Percentiles rank a stretch among this genome's conserved stretches.
phyloP scores from a whole-genome alignment of 1,140 invertebrate species.

The Cotesia vestalis region DNA sequence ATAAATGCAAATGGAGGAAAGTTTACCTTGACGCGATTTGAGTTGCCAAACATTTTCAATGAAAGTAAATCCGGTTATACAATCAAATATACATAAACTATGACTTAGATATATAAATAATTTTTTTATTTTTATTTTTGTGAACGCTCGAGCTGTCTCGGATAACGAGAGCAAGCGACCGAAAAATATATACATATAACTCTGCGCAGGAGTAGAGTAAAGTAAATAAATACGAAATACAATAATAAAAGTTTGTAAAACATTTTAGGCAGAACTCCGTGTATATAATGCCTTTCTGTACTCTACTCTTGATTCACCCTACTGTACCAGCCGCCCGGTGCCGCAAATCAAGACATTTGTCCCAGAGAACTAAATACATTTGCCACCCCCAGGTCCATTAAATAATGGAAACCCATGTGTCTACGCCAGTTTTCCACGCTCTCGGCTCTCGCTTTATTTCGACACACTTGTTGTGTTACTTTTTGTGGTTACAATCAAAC shows the following conservation, averaged over 20 bases:
- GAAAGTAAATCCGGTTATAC: too few relatives aligned
- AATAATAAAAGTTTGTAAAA: conserved; percentile 51
- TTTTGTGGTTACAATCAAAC: too few relatives aligned
- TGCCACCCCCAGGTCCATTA: conserved; percentile 42
- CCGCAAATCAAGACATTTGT: conserved; percentile 62
- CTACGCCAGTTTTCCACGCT: neutral
- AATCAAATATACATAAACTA: too few relatives aligned
- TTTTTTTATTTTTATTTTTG: neutral
- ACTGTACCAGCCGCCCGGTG: conserved; percentile 18
- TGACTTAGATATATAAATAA: too few relatives aligned
- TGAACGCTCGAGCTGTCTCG: conserved; percentile 9
- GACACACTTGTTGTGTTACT: too few relatives aligned
- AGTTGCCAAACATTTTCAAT: neutral
- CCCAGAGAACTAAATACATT: conserved; percentile 55
- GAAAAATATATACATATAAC: conserved; percentile 12
- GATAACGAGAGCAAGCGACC: conserved; percentile 1
- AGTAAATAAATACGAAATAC: neutral
- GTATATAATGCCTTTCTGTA: conserved; percentile 51
- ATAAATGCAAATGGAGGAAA: too few relatives aligned
- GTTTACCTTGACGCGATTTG: neutral
- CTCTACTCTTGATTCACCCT: conserved; percentile 49
- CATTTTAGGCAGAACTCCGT: conserved; percentile 46
- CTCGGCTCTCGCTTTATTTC: too few relatives aligned
- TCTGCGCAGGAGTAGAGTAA: neutral
- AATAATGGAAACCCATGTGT: conserved; percentile 16